These are phyloP conservation scores for Oryzias dopingdopingensis DNA, from an alignment of 2,797 vertebrate species.

Conservation along the genomic window DNA sequence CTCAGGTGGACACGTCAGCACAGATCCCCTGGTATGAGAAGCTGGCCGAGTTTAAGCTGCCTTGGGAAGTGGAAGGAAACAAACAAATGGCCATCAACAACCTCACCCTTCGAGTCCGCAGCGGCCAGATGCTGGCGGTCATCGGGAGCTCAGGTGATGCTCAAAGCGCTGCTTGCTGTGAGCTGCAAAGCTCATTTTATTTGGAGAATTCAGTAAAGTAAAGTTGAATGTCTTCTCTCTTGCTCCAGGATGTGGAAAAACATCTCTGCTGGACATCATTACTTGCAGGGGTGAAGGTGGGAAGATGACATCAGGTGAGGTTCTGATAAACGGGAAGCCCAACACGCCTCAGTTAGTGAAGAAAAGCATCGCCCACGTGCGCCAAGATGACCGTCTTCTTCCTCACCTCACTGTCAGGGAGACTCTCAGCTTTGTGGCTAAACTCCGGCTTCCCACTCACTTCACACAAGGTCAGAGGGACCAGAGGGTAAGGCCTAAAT, in stretches of 20 bases:
- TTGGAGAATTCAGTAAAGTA: too few relatives aligned
- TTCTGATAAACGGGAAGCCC: conserved; percentile 85
- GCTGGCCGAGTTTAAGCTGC: conserved; percentile 86
- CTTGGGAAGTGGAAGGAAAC: conserved; percentile 80
- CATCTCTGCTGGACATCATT: conserved; percentile 90
- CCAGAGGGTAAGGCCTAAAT: conserved; percentile 82
- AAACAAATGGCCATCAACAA: conserved; percentile 82
- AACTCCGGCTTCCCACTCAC: conserved; percentile 87
- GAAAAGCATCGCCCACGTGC: conserved; percentile 89
- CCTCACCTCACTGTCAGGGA: conserved; percentile 92
- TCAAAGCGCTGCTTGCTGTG: neutral
- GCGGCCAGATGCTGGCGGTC: conserved; percentile 95
- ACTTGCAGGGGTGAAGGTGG: conserved; percentile 88
- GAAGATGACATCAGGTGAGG: conserved; percentile 80
- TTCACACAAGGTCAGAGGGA: conserved; percentile 87
- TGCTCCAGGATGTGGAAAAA: conserved; percentile 85
- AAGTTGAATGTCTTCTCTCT: too few relatives aligned
- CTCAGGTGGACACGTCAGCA: conserved; percentile 84
- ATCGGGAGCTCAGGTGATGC: conserved; percentile 92
- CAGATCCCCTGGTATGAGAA: conserved; percentile 95
- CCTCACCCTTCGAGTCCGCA: conserved; percentile 86
- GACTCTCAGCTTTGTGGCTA: conserved; percentile 88
- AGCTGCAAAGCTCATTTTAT: too few relatives aligned
- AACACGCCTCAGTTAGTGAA: conserved; percentile 85
- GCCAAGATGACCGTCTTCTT: conserved; percentile 90